Conservation (phyloP, 2,888 invertebrate genomes). For the Allolobophora icterica region DNA sequence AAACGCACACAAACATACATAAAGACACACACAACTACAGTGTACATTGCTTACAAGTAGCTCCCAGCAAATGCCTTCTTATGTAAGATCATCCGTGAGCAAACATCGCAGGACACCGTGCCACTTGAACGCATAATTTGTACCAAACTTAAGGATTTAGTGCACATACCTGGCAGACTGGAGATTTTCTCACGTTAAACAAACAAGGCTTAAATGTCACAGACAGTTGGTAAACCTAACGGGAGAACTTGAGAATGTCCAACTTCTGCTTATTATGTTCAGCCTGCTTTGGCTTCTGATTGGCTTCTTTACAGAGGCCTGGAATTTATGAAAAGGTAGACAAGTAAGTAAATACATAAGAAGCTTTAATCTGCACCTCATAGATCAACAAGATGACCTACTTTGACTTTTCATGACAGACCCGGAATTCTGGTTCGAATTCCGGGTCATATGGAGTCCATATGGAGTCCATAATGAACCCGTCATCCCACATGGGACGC, state of each 20-base stretch:
- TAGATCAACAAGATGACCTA: too few species aligned
- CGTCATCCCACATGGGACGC: too few species aligned
- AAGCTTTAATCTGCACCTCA: background rate
- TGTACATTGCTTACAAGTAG: background rate
- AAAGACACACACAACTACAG: background rate
- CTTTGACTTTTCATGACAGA: too few species aligned
- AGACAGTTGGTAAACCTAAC: slow-evolving; percentile 8
- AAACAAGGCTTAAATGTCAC: background rate
- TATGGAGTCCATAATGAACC: too few species aligned
- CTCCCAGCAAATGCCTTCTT: background rate
- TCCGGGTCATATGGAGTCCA: too few species aligned
- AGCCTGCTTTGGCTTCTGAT: background rate
- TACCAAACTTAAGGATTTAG: background rate
- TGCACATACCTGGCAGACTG: background rate
- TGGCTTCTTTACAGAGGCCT: background rate
- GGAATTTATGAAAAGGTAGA: background rate
- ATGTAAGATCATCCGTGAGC: background rate
- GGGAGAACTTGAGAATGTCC: background rate
- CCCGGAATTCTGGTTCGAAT: too few species aligned
- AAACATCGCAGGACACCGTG: background rate
- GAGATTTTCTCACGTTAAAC: background rate
- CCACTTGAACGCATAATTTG: background rate
- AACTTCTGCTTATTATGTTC: background rate
- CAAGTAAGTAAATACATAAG: background rate
- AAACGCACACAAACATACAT: too few species aligned